phyloP scores from a whole-genome alignment of 2,113 vertebrate genomes.

The Peromyscus maniculatus region DNA sequence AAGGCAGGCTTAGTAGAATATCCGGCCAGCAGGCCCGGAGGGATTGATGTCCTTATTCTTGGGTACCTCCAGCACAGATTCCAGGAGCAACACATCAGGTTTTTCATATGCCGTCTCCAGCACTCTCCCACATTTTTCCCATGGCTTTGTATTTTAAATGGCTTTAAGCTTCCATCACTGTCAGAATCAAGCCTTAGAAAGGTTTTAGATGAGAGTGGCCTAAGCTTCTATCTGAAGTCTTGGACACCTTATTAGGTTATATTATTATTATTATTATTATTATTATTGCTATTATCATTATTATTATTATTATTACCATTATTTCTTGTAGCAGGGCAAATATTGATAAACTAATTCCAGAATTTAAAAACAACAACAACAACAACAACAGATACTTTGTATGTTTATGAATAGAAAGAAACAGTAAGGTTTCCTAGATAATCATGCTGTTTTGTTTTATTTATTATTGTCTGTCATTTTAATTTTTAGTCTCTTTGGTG shows the following conservation, averaged over 20 bases:
- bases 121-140: too few species aligned
- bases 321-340: not conserved
- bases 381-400: not conserved
- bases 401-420: not conserved
- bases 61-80: too few species aligned
- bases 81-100: too few species aligned
- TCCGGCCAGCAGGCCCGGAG: too few species aligned
- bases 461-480: not conserved
- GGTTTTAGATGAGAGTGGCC: not conserved
- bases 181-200: not conserved
- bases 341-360: not conserved
- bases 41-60: too few species aligned
- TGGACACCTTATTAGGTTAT: not conserved
- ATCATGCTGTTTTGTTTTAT: not conserved
- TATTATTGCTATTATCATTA: not conserved
- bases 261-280: not conserved
- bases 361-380: not conserved
- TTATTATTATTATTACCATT: not conserved
- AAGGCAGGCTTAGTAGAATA: too few species aligned
- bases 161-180: not conserved
- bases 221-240: not conserved
- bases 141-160: not conserved
- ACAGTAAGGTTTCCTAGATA: not conserved
- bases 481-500: not conserved
- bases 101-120: too few species aligned